Conservation (phyloP, 2,113 vertebrate species). For the Crocuta crocuta region DNA sequence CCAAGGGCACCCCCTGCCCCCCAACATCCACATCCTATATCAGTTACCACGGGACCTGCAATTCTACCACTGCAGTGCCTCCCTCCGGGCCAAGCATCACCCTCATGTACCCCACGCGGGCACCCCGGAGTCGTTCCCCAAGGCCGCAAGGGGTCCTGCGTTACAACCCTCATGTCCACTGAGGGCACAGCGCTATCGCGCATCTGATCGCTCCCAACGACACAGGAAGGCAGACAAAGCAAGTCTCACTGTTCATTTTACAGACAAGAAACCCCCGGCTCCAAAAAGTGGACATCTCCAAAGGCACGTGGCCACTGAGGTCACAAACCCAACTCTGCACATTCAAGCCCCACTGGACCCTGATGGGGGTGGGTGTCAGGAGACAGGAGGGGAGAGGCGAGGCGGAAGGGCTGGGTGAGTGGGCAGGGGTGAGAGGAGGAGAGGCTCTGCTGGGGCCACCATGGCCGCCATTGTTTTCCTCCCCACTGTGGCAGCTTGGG, state of each 20-base stretch:
- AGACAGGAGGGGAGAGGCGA: not conserved
- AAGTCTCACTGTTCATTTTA: not conserved
- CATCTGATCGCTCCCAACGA: not conserved
- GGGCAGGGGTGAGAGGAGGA: not conserved
- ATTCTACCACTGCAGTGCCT: not conserved
- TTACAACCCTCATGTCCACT: rapidly evolving
- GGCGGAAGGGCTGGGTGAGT: too few species aligned
- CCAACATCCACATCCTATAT: too few species aligned
- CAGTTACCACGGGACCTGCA: not conserved
- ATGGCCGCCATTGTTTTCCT: not conserved
- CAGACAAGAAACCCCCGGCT: not conserved
- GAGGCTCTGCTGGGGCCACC: not conserved
- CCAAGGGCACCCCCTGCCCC: rapidly evolving
- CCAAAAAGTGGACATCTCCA: not conserved
- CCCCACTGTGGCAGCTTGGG: not conserved
- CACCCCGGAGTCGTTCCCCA: not conserved
- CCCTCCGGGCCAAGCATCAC: not conserved
- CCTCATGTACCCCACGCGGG: rapidly evolving
- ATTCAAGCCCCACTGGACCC: not conserved
- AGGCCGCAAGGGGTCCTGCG: rapidly evolving
- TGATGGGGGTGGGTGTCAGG: not conserved
- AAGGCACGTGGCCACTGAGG: not conserved
- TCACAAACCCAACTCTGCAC: not conserved
- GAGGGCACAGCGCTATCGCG: rapidly evolving
- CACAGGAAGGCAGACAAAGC: not conserved